phyloP scores from a whole-genome alignment of 2,797 vertebrate species.

The Toxotes lorentzi region DNA sequence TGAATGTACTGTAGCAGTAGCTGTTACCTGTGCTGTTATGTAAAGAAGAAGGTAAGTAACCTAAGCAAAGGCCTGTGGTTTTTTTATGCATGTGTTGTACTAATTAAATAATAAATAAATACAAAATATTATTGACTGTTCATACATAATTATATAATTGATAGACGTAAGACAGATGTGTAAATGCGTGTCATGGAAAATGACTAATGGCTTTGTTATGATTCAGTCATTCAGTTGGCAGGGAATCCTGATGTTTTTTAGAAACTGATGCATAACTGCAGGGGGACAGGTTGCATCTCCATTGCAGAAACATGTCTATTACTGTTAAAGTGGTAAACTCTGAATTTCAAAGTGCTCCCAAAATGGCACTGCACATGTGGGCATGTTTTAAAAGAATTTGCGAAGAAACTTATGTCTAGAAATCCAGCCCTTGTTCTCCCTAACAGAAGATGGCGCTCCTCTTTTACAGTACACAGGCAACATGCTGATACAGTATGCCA shows the following conservation, averaged over 20 bases:
- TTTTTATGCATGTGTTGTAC: background rate
- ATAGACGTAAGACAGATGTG: background rate
- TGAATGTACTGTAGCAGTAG: background rate
- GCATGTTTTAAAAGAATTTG: background rate
- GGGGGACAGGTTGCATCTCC: background rate
- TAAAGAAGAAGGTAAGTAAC: background rate
- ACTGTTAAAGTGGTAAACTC: background rate
- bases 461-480: slow-evolving; percentile 11
- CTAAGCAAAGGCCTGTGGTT: background rate
- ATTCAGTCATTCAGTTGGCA: background rate
- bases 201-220: background rate
- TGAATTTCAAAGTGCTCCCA: background rate
- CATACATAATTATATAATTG: background rate
- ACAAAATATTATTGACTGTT: background rate
- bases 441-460: slow-evolving; percentile 36
- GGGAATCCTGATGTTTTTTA: background rate
- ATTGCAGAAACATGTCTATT: background rate
- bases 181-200: background rate
- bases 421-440: background rate
- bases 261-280: background rate
- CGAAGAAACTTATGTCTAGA: background rate
- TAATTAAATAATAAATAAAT: too few relatives aligned
- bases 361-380: background rate
- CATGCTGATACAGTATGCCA: background rate
- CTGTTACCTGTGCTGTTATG: background rate